Percentiles rank a stretch among this genome's conserved stretches.
These are phyloP conservation scores for Acromyrmex charruanus DNA, from an alignment of 1,140 invertebrate species.

Conservation along the genomic window DNA sequence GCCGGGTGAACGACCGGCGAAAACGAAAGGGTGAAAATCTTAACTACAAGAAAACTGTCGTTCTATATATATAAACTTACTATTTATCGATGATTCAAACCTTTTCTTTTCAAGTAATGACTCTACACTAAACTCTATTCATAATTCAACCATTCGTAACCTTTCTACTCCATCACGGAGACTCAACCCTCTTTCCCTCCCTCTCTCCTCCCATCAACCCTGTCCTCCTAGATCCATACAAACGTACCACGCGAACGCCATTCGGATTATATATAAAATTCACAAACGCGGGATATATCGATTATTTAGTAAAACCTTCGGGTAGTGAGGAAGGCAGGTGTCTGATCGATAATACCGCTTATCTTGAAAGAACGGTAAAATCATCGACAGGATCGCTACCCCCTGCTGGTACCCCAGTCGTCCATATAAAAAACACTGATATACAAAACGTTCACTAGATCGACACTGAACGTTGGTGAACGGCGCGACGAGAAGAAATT, in stretches of 20 bases:
- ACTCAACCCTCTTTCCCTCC: conserved; percentile 13
- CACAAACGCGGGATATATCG: conserved; percentile 72
- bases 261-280: conserved; percentile 72
- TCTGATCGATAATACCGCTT: conserved; percentile 5
- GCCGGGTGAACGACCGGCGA: conserved; percentile 56
- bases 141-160: conserved; percentile 86
- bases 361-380: not conserved
- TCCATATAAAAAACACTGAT: conserved; percentile 67
- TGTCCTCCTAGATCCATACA: conserved; percentile 23
- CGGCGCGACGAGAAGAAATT: conserved; percentile 28
- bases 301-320: conserved; percentile 53
- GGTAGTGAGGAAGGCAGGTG: not conserved
- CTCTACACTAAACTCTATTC: conserved; percentile 85
- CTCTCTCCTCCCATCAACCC: not conserved
- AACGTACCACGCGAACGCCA: conserved; percentile 68
- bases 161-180: conserved; percentile 69
- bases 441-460: conserved; percentile 65
- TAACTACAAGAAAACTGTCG: conserved; percentile 73
- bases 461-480: conserved; percentile 26
- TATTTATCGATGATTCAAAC: conserved; percentile 76
- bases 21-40: conserved; percentile 66
- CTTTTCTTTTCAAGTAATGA: conserved; percentile 74
- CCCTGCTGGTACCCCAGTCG: not conserved
- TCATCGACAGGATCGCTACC: not conserved
- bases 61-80: conserved; percentile 68